A percentile compares a stretch with the other conserved stretches of the same genome.
Evolutionary conservation across 2,888 invertebrate species (phyloP).

Genomic region (Torymus tubicola): DNA sequence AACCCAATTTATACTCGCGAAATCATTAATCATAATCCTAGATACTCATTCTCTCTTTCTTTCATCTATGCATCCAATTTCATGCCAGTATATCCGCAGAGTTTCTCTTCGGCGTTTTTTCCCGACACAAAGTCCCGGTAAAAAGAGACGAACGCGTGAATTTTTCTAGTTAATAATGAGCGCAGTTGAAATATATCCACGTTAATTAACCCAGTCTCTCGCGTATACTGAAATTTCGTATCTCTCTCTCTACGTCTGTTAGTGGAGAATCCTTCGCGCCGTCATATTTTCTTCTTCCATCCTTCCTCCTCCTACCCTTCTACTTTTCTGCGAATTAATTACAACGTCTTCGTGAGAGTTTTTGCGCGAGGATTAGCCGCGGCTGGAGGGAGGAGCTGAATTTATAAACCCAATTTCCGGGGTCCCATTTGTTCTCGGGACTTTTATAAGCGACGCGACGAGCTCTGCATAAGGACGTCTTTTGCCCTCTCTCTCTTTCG

Average conservation of each 20-base stretch:
- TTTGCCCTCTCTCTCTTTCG: neutral
- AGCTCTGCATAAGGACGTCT: constrained; percentile 16
- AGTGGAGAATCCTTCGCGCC: neutral
- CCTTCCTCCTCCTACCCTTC: too few species aligned
- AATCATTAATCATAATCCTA: too few species aligned
- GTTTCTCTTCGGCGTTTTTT: too few species aligned
- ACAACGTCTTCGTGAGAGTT: constrained; percentile 38
- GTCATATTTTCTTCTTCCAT: too few species aligned
- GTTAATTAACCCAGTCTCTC: constrained; percentile 44
- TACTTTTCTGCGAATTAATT: constrained; percentile 32
- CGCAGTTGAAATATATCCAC: constrained; percentile 33
- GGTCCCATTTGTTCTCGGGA: constrained; percentile 43
- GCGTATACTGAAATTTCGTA: constrained; percentile 27
- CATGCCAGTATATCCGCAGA: too few species aligned
- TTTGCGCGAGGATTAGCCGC: constrained; percentile 39
- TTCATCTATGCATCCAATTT: too few species aligned
- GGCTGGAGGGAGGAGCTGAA: neutral
- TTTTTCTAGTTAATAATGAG: constrained; percentile 33
- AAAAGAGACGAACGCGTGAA: neutral
- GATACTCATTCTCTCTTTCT: too few species aligned
- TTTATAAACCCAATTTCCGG: constrained; percentile 55
- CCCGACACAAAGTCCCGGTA: too few species aligned
- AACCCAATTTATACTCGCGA: too few species aligned
- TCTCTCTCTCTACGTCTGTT: neutral
- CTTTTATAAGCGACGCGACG: constrained; percentile 22